phyloP scores from a whole-genome alignment of 92 coral and sea anemone species.

The Phenganax marumi region DNA sequence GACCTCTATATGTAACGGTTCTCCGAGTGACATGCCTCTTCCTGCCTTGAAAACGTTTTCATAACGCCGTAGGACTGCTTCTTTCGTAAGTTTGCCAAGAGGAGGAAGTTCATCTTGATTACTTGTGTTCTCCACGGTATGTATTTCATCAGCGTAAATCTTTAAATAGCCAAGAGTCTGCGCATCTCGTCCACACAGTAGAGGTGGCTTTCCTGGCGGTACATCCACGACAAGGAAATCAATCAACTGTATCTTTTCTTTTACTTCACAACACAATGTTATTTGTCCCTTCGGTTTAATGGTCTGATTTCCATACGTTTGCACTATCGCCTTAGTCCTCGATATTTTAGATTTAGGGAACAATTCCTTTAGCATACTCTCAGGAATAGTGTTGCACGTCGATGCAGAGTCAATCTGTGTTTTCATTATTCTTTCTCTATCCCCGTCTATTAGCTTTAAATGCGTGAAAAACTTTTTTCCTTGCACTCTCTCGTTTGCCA shows the following conservation, averaged over 20 bases:
- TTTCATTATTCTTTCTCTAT: conserved; percentile 4
- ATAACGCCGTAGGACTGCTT: conserved; percentile 39
- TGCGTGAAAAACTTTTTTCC: conserved; percentile 2
- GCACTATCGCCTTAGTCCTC: conserved; percentile 33
- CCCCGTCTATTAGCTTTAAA: not conserved
- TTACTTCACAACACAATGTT: conserved; percentile 52
- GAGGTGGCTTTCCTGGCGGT: conserved; percentile 46
- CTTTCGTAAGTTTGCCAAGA: conserved; percentile 22
- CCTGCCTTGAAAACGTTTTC: conserved; percentile 47
- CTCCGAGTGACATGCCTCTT: conserved; percentile 49
- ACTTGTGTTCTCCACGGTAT: conserved; percentile 43
- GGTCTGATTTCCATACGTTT: conserved; percentile 49
- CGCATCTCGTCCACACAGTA: conserved; percentile 48
- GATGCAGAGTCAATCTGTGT: conserved; percentile 19
- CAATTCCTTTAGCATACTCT: not conserved
- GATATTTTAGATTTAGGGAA: not conserved
- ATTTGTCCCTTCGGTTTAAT: conserved; percentile 39
- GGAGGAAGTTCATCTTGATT: not conserved
- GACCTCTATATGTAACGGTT: conserved; percentile 50
- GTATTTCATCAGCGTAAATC: conserved; percentile 48
- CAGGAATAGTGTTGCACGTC: not conserved
- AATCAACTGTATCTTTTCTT: conserved; percentile 36
- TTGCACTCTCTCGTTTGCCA: not conserved
- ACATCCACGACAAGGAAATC: conserved; percentile 53
- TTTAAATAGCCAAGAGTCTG: conserved; percentile 44